Base-by-base conservation (phyloP, 1,140 invertebrate species). In the Meloidogyne chitwoodi region DNA sequence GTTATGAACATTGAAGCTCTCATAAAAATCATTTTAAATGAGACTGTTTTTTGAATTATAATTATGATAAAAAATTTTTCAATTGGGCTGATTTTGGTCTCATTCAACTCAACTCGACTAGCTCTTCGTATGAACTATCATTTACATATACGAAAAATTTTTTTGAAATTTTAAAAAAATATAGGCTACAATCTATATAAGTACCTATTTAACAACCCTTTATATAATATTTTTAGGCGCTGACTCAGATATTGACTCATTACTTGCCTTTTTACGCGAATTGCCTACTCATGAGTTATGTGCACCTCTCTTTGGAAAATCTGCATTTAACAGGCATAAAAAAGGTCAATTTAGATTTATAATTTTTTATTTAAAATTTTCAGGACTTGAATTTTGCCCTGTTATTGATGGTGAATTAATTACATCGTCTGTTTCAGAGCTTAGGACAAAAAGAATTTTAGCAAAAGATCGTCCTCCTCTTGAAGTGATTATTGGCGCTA, bases 381-480 rank as follows among this genome's bases (percentile, higher is more conserved):
- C 24, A 38, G 80, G 80, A 6, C 65, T 81, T 29, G 80, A 83
- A n/a, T 83, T 83, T 26, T 83, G 81, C 29, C 80, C 80, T 16
- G 80, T 81, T 8, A 68, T 81, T 19, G 80, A 81, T 68, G 80
- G 80, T 2, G 78, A 81, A 27, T 71, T 81, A 19, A 56, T 81
- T 22, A 78, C 81, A 22, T 16, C 78, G n/a, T 14, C 68, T 19
- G 48, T 56, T 56, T 56, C 48, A 8, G 76, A 67, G 0, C 24
- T 74, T 44, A 44, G 81, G 31, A 24, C 68, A 24, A 70, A 26
- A 29, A 68, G 63, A 24, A 16, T 29, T 24, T 26, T 41, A 10
- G 38, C 61, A 68, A 56, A n/a, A 6, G 19, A 56, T n/a, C 48
- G 48, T n/a, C 48, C n/a, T n/a, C 72, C 72, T 61, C 12, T 81